Conservation (phyloP, 2,888 invertebrate genomes). For the Antheraea assamensis region DNA sequence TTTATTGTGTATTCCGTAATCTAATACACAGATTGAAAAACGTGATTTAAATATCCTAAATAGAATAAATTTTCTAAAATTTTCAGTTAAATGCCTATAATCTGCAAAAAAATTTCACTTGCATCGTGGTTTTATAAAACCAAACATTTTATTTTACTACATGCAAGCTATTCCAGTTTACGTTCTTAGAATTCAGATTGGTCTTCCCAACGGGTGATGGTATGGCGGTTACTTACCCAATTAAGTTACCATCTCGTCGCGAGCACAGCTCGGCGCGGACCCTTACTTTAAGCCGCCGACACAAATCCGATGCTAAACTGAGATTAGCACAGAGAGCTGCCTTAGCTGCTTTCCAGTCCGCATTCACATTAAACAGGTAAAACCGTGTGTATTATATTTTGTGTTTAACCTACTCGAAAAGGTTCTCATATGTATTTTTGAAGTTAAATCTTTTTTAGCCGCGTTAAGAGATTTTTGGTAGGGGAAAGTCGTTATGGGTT, state of each 20-base stretch:
- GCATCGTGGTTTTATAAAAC: too few species aligned
- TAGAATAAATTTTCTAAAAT: too few species aligned
- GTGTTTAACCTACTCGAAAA: too few species aligned
- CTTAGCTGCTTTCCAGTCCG: slow-evolving; percentile 61
- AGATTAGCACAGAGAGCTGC: slow-evolving; percentile 67
- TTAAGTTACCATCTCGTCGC: slow-evolving; percentile 69
- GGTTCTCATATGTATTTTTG: too few species aligned
- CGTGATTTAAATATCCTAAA: too few species aligned
- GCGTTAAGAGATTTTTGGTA: too few species aligned
- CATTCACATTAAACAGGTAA: slow-evolving; percentile 57
- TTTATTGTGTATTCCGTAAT: too few species aligned
- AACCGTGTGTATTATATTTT: slow-evolving; percentile 24
- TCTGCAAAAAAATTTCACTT: too few species aligned
- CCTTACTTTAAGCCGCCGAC: slow-evolving; percentile 73
- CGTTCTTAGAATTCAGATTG: slow-evolving; percentile 66
- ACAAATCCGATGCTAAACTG: slow-evolving; percentile 72
- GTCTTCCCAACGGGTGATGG: slow-evolving; percentile 77
- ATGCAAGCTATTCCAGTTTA: not conserved
- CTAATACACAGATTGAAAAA: too few species aligned
- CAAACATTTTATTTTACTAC: not conserved
- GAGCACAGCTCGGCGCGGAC: slow-evolving; percentile 71
- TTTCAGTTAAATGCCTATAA: too few species aligned
- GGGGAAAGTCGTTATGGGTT: too few species aligned
- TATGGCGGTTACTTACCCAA: slow-evolving; percentile 71
- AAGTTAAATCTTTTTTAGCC: too few species aligned